Conservation (phyloP, 2,888 invertebrate species). For the Synergus japonicus region DNA sequence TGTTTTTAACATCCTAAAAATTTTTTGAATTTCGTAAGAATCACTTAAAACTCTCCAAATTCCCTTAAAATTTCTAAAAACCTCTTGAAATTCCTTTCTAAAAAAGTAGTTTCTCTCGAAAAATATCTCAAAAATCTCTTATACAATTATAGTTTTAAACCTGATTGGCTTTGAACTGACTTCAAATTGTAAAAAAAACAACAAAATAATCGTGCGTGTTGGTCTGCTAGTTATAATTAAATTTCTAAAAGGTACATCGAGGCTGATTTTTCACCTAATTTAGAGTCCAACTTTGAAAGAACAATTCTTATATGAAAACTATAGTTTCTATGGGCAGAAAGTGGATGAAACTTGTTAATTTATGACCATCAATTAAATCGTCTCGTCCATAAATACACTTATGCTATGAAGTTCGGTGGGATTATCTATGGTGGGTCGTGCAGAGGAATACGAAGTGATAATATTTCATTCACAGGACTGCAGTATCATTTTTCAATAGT, state of each 20-base stretch:
- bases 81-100: too few relatives aligned
- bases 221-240: background rate
- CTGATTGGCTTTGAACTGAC: too few relatives aligned
- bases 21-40: too few relatives aligned
- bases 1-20: too few relatives aligned
- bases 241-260: background rate
- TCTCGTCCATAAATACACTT: conserved; percentile 38
- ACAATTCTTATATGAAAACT: background rate
- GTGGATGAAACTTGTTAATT: conserved; percentile 25
- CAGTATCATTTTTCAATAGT: conserved; percentile 74
- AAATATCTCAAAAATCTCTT: too few relatives aligned
- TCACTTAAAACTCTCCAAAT: too few relatives aligned
- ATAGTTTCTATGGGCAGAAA: background rate
- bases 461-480: conserved; percentile 71
- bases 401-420: conserved; percentile 37
- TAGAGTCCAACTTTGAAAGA: background rate
- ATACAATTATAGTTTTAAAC: too few relatives aligned
- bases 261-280: too few relatives aligned
- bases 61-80: too few relatives aligned
- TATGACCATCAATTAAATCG: conserved; percentile 38
- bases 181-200: too few relatives aligned
- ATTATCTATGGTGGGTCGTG: conserved; percentile 48
- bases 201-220: too few relatives aligned
- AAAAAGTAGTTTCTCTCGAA: too few relatives aligned
- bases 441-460: conserved; percentile 62